A percentile compares a stretch with the other conserved stretches of the same genome.
Conservation (phyloP, 2,797 vertebrate genomes). For the Austrolebias charrua region DNA sequence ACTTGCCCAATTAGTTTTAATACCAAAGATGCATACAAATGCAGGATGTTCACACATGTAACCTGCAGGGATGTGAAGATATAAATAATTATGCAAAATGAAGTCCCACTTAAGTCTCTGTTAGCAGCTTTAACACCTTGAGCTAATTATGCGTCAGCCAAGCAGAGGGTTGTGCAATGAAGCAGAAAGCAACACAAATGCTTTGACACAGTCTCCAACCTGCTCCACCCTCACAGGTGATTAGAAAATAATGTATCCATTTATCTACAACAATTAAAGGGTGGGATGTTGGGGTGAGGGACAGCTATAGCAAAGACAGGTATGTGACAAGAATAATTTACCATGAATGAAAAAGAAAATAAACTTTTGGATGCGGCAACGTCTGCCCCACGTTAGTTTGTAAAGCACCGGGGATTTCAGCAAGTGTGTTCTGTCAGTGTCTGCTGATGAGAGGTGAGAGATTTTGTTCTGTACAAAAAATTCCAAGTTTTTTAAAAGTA, state of each 20-base stretch:
- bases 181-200: constrained; percentile 26
- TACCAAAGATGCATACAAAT: not conserved
- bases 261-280: constrained; percentile 30
- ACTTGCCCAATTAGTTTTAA: constrained; percentile 19
- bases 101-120: constrained; percentile 14
- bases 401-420: not conserved
- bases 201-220: constrained; percentile 30
- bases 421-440: not conserved
- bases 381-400: not conserved
- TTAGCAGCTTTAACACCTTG: constrained; percentile 22
- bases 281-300: constrained; percentile 10
- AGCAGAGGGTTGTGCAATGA: constrained; percentile 46
- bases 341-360: not conserved
- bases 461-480: not conserved
- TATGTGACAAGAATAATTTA: constrained; percentile 27
- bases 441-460: not conserved
- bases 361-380: constrained; percentile 4
- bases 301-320: not conserved
- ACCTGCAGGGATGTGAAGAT: constrained; percentile 13
- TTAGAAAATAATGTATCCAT: constrained; percentile 41
- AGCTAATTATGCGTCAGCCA: constrained; percentile 50
- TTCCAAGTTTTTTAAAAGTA: not conserved
- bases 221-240: constrained; percentile 32
- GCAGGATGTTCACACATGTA: not conserved
- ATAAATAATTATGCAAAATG: constrained; percentile 12